A percentile compares a stretch with the other conserved stretches of the same genome.
These are phyloP conservation scores for Plutomurus gul DNA, from an alignment of 1,140 invertebrate genomes.

Conservation along the genomic window DNA sequence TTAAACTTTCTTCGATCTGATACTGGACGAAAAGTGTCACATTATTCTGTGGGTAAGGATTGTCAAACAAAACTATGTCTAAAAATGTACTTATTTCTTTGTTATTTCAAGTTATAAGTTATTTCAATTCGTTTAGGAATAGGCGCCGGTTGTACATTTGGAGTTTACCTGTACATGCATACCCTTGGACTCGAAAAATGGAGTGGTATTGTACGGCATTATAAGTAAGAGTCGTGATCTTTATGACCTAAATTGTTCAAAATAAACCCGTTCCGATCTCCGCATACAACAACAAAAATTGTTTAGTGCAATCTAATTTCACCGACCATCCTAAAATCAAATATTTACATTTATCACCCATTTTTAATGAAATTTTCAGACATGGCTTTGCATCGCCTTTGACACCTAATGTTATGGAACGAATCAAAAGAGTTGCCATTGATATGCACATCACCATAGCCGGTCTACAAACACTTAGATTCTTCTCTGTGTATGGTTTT, in stretches of 20 bases:
- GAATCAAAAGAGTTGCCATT: conserved; percentile 61
- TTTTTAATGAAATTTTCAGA: conserved; percentile 53
- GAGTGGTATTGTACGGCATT: conserved; percentile 16
- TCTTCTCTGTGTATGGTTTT: conserved; percentile 69
- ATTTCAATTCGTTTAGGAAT: no score
- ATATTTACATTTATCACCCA: not conserved
- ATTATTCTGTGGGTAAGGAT: no score
- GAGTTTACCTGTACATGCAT: not conserved
- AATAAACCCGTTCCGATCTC: not conserved
- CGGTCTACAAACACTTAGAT: conserved; percentile 58
- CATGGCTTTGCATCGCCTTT: conserved; percentile 60
- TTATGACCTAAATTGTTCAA: not conserved
- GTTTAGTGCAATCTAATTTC: not conserved
- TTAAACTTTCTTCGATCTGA: no score
- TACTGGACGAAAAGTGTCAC: no score
- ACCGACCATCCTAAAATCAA: not conserved
- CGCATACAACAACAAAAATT: not conserved
- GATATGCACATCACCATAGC: conserved; percentile 60
- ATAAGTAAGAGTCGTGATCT: conserved; percentile 30
- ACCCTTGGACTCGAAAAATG: not conserved
- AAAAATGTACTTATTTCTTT: no score
- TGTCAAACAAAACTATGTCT: no score
- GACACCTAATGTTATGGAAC: conserved; percentile 56
- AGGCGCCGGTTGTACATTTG: not conserved
- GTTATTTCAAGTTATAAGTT: no score